Evolutionary conservation across 2,888 invertebrate genomes (phyloP).

Genomic region (Coenonympha arcania): DNA sequence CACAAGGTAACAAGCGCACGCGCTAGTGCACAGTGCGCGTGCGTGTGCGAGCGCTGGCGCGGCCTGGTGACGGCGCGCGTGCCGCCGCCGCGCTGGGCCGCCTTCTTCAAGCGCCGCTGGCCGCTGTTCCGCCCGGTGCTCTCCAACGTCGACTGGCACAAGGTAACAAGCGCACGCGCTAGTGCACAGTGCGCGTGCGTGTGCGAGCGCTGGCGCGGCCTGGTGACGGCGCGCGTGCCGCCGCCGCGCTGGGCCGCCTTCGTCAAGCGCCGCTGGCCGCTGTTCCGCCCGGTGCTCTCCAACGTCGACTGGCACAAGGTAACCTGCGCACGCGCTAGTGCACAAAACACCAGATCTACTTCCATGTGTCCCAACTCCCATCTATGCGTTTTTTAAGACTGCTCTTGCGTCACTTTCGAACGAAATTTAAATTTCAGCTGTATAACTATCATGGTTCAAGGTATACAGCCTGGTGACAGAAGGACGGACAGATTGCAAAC

Average conservation of each 20-base stretch:
- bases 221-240: slow-evolving; percentile 84
- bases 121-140: slow-evolving; percentile 87
- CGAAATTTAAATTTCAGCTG: too few species aligned
- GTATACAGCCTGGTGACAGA: too few species aligned
- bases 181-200: slow-evolving; percentile 91
- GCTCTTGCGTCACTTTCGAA: too few species aligned
- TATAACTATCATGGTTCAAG: too few species aligned
- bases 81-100: slow-evolving; percentile 85
- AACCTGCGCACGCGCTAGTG: slow-evolving; percentile 86
- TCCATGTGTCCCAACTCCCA: too few species aligned
- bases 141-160: slow-evolving; percentile 84
- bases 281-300: slow-evolving; percentile 82
- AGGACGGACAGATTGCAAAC: too few species aligned
- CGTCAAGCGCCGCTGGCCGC: slow-evolving; percentile 86
- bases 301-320: slow-evolving; percentile 87
- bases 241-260: slow-evolving; percentile 86
- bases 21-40: slow-evolving; percentile 90
- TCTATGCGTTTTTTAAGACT: too few species aligned
- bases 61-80: slow-evolving; percentile 85
- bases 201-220: slow-evolving; percentile 86
- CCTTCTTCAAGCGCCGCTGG: slow-evolving; percentile 85
- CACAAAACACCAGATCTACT: too few species aligned
- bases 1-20: slow-evolving; percentile 80
- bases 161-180: slow-evolving; percentile 82
- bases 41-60: slow-evolving; percentile 90